These are phyloP conservation scores for Rhinolophus sinicus DNA, from an alignment of 2,113 vertebrate genomes.

Conservation along the genomic window DNA sequence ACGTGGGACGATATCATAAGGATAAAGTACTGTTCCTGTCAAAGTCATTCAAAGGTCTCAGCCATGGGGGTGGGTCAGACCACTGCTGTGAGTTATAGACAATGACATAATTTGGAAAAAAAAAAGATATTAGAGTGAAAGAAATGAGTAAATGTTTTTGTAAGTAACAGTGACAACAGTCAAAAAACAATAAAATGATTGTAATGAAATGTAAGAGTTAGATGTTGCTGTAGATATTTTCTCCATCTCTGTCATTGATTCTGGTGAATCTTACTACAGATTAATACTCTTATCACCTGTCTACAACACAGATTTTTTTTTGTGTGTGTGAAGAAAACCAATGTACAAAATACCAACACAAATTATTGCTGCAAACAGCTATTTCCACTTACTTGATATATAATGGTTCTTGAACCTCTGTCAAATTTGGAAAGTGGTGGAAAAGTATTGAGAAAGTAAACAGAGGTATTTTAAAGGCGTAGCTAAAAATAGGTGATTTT, in stretches of 20 bases:
- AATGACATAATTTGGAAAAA: conserved; percentile 1
- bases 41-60: not conserved
- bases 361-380: conserved; percentile 12
- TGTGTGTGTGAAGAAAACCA: not conserved
- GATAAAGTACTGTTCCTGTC: not conserved
- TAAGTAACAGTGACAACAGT: not conserved
- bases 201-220: not conserved
- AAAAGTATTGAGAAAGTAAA: conserved; percentile 17
- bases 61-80: not conserved
- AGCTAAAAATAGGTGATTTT: not conserved
- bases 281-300: not conserved
- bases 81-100: not conserved
- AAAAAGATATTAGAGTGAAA: not conserved
- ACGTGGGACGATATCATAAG: not conserved
- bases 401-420: not conserved
- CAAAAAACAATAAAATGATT: not conserved
- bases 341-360: not conserved
- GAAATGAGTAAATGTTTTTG: not conserved
- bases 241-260: not conserved
- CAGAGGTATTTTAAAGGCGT: conserved; percentile 15
- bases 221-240: not conserved
- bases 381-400: conserved; percentile 11
- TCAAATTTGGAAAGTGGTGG: not conserved
- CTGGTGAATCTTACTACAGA: not conserved
- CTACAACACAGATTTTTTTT: not conserved